Evolutionary conservation across 1,140 invertebrate genomes (phyloP), one percentile per base, ranked within the genome.

Genomic region (Drosophila yakuba): DNA sequence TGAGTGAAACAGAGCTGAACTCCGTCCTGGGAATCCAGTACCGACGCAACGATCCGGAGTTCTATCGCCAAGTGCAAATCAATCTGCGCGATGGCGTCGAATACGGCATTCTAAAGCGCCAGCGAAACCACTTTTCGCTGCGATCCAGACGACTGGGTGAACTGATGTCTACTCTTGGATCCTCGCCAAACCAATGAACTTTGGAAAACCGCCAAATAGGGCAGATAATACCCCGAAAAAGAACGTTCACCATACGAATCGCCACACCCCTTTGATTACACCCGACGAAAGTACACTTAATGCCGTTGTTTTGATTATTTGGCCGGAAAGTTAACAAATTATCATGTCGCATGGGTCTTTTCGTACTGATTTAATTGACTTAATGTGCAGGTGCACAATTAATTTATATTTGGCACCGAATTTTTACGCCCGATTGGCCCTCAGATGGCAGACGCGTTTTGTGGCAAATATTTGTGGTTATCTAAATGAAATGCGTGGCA

Each of bases 391-490:
- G 45, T 60, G 44, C 41, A n/a, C 32, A 43, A 41, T 59, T 78
- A 79, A 72, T 80, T 74, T 48, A 50, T 28, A 68, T 32, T 56
- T 43, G 44, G 14, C 36, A 35, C 45, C 58, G 43, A 60, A 71
- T 75, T 66, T 44, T 62, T 52, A 55, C 67, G 61, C 75, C 74
- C 72, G 58, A 83, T 83, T 76, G 66, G 79, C 64, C 63, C 62
- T 71, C 28, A 17, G 48, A 28, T 35, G 28, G 48, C 48, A 17
- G 32, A 51, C 28, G 48, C 48, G 28, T 82, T 72, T 79, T 80
- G 84, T 71, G 84, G 84, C 72, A 89, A 88, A 89, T 88, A 89
- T 88, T 88, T 88, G 84, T 76, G 84, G 84, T 89, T 88, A 83
- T 88, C 84, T 84, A 80, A 88, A 88, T 88, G 84, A 83, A 88